These are phyloP conservation scores for Acheta domesticus DNA, from an alignment of 2,888 invertebrate species.

Conservation along the genomic window DNA sequence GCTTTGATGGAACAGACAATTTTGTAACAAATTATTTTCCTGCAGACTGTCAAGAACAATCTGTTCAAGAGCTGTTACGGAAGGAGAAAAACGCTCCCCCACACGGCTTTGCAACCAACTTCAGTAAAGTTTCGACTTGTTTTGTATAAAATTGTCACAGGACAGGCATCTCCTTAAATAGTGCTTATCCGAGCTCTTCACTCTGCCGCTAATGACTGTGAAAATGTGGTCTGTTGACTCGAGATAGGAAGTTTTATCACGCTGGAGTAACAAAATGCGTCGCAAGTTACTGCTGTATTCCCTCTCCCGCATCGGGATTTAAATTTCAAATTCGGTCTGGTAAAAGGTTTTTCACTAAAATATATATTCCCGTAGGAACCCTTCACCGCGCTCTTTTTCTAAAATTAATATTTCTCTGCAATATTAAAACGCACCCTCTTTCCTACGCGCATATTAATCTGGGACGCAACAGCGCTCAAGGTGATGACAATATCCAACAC, in stretches of 20 bases:
- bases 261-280: not conserved
- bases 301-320: not conserved
- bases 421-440: constrained; percentile 7
- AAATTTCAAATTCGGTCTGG: constrained; percentile 9
- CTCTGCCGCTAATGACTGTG: not conserved
- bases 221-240: constrained; percentile 4
- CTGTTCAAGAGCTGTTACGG: too few relatives aligned
- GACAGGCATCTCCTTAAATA: not conserved
- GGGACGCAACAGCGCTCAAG: not conserved
- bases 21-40: too few relatives aligned
- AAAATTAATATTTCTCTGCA: constrained; percentile 11
- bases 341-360: constrained; percentile 18
- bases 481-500: constrained; percentile 10
- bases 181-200: not conserved
- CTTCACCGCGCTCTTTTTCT: not conserved
- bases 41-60: too few relatives aligned
- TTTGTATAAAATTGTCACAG: not conserved
- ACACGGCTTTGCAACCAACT: too few relatives aligned
- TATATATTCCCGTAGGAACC: constrained; percentile 1
- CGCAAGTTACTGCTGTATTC: not conserved
- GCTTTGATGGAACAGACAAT: too few relatives aligned
- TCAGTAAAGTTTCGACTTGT: too few relatives aligned
- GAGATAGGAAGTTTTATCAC: not conserved
- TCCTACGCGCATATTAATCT: not conserved
- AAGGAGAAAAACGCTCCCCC: too few relatives aligned